Base-by-base conservation (phyloP, 2,113 vertebrate species). In the Myrmophylax atrothorax region DNA sequence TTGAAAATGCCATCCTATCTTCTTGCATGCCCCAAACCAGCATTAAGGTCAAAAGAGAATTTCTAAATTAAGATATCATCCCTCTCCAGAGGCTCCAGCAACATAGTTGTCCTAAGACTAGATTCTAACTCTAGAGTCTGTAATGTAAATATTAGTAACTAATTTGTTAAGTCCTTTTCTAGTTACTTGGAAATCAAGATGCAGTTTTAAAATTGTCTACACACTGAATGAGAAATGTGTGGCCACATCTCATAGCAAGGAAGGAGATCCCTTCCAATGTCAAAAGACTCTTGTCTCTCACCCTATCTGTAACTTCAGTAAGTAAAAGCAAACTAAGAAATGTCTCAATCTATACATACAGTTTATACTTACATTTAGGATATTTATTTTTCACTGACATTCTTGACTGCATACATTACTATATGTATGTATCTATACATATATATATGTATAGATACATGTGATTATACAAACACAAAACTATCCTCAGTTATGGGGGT, bases 351-450 rank as follows among this genome's bases (percentile, higher is more conserved):
- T 55, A 12, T 10, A n/a, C 0, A 12, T 14, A 31, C 10, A 55
- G 4, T 50, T 69, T 40, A 56, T 25, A 42, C 7, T 9, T 53
- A 49, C 14, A 46, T 35, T 64, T 64, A 64, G 4, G 12, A 12
- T 59, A 70, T 60, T 74, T 80, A 29, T 66, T 88, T 90, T 66
- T 74, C 6, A 44, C 20, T 69, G 2, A 24, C 2, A 6, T 47
- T 76, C 35, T 52, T 78, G 33, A 42, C 15, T 77, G 19, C 6
- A 52, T 59, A 44, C 14, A 23, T 29, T 81, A 46, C 12, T 50
- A 15, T 22, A 15, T 52, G 1, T 17, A 0, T 46, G 8, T 60
- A 10, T 64, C 4, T 44, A 2, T 33, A 6, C 15, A 5, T 16
- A 38, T 17, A 9, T 18, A 19, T 44, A 9, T 19, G 15, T 44